A percentile compares a stretch with the other conserved stretches of the same genome.
Conservation (phyloP, 2,797 vertebrate species). For the Anomalospiza imberbis region DNA sequence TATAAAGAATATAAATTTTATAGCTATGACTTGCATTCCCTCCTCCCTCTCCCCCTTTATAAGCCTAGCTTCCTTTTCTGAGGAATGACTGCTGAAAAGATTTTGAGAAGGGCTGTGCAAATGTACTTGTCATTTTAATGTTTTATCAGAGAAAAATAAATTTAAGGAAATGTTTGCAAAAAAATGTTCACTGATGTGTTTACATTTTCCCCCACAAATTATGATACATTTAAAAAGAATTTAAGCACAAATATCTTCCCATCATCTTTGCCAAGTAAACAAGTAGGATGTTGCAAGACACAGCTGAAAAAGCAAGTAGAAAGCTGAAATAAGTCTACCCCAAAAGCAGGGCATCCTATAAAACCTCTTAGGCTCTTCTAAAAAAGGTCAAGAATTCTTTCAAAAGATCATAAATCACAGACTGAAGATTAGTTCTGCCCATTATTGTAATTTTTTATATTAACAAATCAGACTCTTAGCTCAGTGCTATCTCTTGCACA, state of each 20-base stretch:
- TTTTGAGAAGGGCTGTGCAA: neutral
- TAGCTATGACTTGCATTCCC: neutral
- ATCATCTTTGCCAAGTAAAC: neutral
- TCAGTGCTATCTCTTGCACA: neutral
- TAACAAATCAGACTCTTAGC: neutral
- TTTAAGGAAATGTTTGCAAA: neutral
- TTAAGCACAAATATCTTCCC: neutral
- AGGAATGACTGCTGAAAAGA: neutral
- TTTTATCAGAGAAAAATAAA: neutral
- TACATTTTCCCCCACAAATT: neutral
- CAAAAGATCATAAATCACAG: neutral
- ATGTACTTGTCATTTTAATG: neutral
- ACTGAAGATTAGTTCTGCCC: neutral
- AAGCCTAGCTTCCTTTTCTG: neutral
- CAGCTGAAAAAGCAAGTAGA: neutral
- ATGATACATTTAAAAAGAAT: neutral
- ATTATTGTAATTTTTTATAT: neutral
- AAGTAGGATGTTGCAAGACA: neutral
- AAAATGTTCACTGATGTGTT: neutral
- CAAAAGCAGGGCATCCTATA: neutral
- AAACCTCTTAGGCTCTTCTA: neutral
- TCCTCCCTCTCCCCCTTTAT: neutral
- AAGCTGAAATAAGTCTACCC: neutral
- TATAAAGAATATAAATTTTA: neutral
- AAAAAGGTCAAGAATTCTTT: neutral